Base-by-base conservation (phyloP, 2,888 invertebrate genomes). In the Chesias legatella region DNA sequence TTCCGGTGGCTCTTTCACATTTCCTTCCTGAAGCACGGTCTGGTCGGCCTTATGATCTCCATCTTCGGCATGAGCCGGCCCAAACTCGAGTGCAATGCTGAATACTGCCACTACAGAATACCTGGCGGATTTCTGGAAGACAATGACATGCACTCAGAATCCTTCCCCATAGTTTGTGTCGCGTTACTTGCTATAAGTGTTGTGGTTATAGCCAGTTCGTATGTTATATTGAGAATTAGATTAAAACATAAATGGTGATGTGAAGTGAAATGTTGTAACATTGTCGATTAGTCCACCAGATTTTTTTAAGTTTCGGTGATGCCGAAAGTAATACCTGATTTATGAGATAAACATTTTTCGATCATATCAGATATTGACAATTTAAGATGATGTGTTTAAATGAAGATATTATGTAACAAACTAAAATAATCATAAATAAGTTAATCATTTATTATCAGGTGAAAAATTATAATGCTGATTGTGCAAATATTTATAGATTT, bases 21-120 rank as follows among this genome's bases (percentile, higher is more conserved):
- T 21, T 97, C 97, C 0, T 98, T 96, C 74, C 86, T 97, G 22
- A 96, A 96, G 60, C 97, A 98, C 61, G 95, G 95, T 1, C 91
- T 97, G 35, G 96, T 96, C 55, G 97, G 96, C 3, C 89, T 94
- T 0, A 91, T 95, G 53, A 82, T 94, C 22, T 91, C 96, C 0
- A 91, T 97, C 47, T 96, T 96, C 54, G 97, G 97, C 5, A 94
- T 94, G 73, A 91, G 93, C 56, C 89, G 98, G 0, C 90, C 89
- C 0, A 92, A 92, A 51, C 80, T 98, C 43, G 89, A 90, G 1
- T 98, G 98, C 69, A 90, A 90, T 9, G 90, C 90, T 11, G 86
- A 92, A 0, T 96, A 94, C 69, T 97, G 96, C 63, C 94, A 94
- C 66, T 94, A 92, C 64, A 79, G 89, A 7, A 82, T 90, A 36